Evolutionary conservation across 2,888 invertebrate species (phyloP).

Genomic region (Bursaphelenchus okinawaensis): DNA sequence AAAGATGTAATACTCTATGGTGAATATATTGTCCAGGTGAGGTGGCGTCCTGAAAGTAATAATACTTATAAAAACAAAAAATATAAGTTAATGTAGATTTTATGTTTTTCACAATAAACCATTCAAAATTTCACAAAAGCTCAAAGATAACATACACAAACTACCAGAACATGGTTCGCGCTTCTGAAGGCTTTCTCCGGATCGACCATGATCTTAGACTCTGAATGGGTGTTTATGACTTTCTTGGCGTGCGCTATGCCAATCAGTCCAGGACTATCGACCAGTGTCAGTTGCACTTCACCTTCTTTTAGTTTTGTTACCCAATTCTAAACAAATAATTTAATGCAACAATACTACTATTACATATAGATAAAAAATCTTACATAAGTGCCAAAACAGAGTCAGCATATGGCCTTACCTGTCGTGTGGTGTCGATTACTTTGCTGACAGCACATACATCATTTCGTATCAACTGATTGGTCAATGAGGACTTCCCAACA

Average conservation of each 20-base stretch:
- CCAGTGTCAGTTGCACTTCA: constrained; percentile 75
- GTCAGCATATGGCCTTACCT: constrained; percentile 34
- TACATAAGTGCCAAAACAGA: constrained; percentile 13
- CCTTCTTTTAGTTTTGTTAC: constrained; percentile 37
- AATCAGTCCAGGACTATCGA: constrained; percentile 79
- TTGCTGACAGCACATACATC: constrained; percentile 83
- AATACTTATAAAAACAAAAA: constrained; percentile 9
- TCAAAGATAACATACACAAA: constrained; percentile 37
- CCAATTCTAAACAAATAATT: constrained; percentile 40
- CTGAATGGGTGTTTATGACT: constrained; percentile 28
- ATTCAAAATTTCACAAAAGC: neutral
- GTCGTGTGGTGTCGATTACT: constrained; percentile 70
- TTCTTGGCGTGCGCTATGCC: constrained; percentile 45
- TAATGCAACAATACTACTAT: too few relatives aligned
- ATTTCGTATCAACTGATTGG: constrained; percentile 74
- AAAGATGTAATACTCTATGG: constrained; percentile 50
- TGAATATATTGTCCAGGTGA: constrained; percentile 52
- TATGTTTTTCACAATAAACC: too few relatives aligned
- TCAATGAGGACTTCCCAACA: constrained; percentile 88
- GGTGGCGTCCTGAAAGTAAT: constrained; percentile 43
- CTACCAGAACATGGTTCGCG: constrained; percentile 53
- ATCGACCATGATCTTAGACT: constrained; percentile 42
- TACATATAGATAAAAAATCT: too few relatives aligned
- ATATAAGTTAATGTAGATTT: too few relatives aligned
- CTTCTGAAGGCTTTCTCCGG: constrained; percentile 46